Base-by-base conservation (phyloP, 2,888 invertebrate species). In the Thalpophila matura region DNA sequence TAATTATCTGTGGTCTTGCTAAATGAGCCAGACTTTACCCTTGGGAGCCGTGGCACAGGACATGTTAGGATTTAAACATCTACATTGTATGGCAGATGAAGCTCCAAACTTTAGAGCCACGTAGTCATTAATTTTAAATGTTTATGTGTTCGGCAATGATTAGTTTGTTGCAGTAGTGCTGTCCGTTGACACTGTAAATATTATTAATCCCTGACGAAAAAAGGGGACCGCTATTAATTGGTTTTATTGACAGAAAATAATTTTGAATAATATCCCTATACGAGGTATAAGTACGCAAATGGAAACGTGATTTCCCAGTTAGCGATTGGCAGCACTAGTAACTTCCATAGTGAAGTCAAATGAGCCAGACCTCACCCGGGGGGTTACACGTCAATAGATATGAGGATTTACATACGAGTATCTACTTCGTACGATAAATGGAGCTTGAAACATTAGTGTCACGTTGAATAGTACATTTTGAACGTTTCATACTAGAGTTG, bases 341-440 rank as follows among this genome's bases (percentile, higher is more conserved):
- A 61, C 46, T 70, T 70, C 46, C 64, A 71, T 38, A 51, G 55
- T 31, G 71, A 70, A 71, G 75, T 70, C 63, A 71, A 75, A 71
- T 71, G 70, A 71, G 71, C 42, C 55, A 47, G 43, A 55, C 38
- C 47, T 74, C 50, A 50, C 75, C 63, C 75, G 31, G 22, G 75
- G 75, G 75, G 50, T 51, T 69, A 37, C 50, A 70, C 63, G 75
- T 74, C 70, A 70, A 74, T 70, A 70, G 70, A 70, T 70, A 74
- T 55, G 70, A 74, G 70, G 71, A 70, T 70, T 70, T 74, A 70
- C 70, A 74, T 61, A 62, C 68, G 59, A 62, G 29, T 68, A 47
- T 74, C 62, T 69, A 70, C 70, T 62, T 38, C 47, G 63, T 43
- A 40, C 61, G 46, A 43, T 70, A 60, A 46, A 74, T 70, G 55